These are phyloP conservation scores for Cyclopterus lumpus DNA, from an alignment of 2,797 vertebrate species.

Conservation along the genomic window DNA sequence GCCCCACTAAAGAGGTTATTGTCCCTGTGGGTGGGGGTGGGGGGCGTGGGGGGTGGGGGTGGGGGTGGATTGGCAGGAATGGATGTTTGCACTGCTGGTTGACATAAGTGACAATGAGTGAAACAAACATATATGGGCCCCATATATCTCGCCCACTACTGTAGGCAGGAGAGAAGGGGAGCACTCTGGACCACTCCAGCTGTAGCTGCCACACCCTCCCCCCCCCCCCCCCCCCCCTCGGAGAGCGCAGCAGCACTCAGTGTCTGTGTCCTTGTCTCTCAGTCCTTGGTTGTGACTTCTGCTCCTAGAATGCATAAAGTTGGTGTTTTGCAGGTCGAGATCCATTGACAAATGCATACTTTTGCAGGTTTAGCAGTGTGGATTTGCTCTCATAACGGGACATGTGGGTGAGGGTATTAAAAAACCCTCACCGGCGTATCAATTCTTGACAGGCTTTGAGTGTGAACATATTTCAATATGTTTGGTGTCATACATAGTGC, in stretches of 20 bases:
- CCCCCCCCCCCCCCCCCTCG: no score
- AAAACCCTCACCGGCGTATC: not conserved
- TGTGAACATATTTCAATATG: not conserved
- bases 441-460: no score
- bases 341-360: not conserved
- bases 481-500: not conserved
- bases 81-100: constrained; percentile 56
- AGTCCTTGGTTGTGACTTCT: not conserved
- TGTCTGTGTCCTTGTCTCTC: not conserved
- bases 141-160: not conserved
- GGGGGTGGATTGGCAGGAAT: constrained; percentile 26
- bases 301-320: not conserved
- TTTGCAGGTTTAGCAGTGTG: not conserved
- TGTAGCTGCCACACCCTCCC: not conserved
- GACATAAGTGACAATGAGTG: constrained; percentile 55
- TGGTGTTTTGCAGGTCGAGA: not conserved
- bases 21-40: constrained; percentile 28
- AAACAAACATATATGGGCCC: constrained; percentile 18
- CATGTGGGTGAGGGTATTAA: no score
- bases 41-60: constrained; percentile 29
- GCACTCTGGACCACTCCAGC: not conserved
- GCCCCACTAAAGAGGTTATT: constrained; percentile 57
- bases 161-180: not conserved
- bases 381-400: no score
- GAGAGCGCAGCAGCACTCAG: not conserved